phyloP scores from a whole-genome alignment of 2,797 vertebrate species.

The Cottoperca gobio region DNA sequence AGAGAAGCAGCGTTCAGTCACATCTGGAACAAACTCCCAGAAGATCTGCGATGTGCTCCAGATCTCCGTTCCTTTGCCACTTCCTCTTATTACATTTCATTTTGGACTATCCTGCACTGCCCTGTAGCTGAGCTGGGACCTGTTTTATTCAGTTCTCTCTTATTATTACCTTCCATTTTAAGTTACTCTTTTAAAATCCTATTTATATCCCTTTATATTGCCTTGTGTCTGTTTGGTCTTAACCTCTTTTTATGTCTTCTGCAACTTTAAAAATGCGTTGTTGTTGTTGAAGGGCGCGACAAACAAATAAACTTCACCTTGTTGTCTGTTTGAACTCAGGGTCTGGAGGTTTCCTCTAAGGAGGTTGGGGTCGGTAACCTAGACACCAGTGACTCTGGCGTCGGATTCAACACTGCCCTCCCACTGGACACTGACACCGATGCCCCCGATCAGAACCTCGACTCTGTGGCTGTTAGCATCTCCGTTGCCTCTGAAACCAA shows the following conservation, averaged over 20 bases:
- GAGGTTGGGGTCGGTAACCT: conserved; percentile 84
- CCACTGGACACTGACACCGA: conserved; percentile 88
- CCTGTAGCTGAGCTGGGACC: conserved; percentile 43
- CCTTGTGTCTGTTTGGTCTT: conserved; percentile 29
- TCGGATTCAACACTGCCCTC: conserved; percentile 87
- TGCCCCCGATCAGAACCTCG: conserved; percentile 76
- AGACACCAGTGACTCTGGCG: conserved; percentile 88
- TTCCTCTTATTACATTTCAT: conserved; percentile 54
- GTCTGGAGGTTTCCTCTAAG: conserved; percentile 87
- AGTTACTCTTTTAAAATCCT: conserved; percentile 35
- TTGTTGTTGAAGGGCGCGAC: background rate
- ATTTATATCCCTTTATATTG: conserved; percentile 28
- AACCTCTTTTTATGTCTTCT: background rate
- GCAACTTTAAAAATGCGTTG: background rate
- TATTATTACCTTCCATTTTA: conserved; percentile 38
- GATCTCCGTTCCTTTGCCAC: conserved; percentile 58
- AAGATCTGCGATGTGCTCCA: conserved; percentile 63
- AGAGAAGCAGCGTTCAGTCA: background rate
- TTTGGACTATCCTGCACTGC: conserved; percentile 36
- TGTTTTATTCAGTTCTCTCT: conserved; percentile 41
- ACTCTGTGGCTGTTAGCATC: conserved; percentile 76
- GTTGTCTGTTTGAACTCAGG: conserved; percentile 70
- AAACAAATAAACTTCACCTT: conserved; percentile 8
- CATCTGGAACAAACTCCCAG: conserved; percentile 56
- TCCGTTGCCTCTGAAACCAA: conserved; percentile 67